These are phyloP conservation scores for Naja naja DNA, from an alignment of 2,113 vertebrate species.

Conservation along the genomic window DNA sequence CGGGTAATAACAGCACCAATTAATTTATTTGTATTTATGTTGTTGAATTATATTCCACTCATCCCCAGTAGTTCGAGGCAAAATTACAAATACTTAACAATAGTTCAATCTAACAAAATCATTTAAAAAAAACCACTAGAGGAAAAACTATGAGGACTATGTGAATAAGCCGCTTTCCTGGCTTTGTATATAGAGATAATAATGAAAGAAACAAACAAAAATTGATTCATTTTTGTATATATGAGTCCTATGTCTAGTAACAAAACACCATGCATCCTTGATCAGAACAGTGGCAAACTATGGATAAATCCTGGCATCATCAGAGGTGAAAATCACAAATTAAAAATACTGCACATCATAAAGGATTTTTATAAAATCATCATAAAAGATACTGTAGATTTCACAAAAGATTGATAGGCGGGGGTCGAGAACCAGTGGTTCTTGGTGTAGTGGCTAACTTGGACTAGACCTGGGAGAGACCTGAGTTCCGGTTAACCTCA, in stretches of 20 bases:
- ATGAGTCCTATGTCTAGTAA: neutral
- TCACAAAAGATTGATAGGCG: neutral
- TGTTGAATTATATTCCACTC: neutral
- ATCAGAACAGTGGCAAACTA: neutral
- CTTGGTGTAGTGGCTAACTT: neutral
- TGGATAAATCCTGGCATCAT: neutral
- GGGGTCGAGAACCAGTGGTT: neutral
- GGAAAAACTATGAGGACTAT: neutral
- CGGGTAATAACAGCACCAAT: neutral
- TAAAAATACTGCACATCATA: neutral
- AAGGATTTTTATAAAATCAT: too few relatives aligned
- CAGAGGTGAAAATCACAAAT: neutral
- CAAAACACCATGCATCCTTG: neutral
- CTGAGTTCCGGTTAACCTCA: neutral
- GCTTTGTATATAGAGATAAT: neutral
- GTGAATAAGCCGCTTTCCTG: neutral
- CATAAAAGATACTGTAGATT: neutral
- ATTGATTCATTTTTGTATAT: neutral
- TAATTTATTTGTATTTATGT: neutral
- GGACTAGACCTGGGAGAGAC: neutral
- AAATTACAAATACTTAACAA: neutral
- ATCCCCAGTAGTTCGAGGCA: neutral
- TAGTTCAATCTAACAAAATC: neutral
- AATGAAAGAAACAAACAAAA: neutral
- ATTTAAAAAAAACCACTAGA: neutral